Base-by-base conservation (phyloP, 1,140 invertebrate genomes). In the Pinna nobilis region DNA sequence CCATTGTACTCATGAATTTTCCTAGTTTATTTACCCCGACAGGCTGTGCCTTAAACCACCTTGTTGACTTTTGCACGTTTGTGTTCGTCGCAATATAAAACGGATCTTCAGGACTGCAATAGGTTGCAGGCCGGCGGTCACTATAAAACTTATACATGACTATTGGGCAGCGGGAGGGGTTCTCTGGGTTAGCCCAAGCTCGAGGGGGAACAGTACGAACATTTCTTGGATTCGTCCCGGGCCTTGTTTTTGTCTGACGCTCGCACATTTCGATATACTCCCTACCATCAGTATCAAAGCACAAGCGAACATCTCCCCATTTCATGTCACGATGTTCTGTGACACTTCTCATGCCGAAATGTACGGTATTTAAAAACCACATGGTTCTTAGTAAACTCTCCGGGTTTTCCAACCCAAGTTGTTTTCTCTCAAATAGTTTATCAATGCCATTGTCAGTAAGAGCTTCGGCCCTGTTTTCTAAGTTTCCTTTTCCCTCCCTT, bases 91-190 rank as follows among this genome's bases (percentile, higher is more conserved):
- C 60, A 2, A 64, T n/a, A 44, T 64, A 64, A 44, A 44, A 65
- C 1, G 49, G 64, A 35, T 41, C 44, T 33, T 66, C 44, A n/a
- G 3, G 28, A 3, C 23, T 23, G 30, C 25, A 51, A 33, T 41
- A 66, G 9, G 18, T 33, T 7, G 18, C 2, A 15, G 44, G 47
- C 15, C 64, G 11, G 18, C 18, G 1, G 11, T 9, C 25, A 9
- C 20, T 28, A 33, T 66, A 66, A n/a, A 13, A 30, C 30, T 51
- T 66, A n/a, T 53, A 66, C 25, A 33, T 37, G 1, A 18, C 30
- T 1, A 66, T 50, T n/a, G 64, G 64, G 23, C 64, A 66, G 5
- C 47, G 33, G 18, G 25, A 11, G 13, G 64, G 47, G 37, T 32
- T 66, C 37, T 50, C 4, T 18, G 64, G 47, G n/a, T n/a, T 51